These are phyloP conservation scores for Parazoanthus swiftii DNA, from an alignment of 92 coral and sea anemone genomes.

Conservation along the genomic window DNA sequence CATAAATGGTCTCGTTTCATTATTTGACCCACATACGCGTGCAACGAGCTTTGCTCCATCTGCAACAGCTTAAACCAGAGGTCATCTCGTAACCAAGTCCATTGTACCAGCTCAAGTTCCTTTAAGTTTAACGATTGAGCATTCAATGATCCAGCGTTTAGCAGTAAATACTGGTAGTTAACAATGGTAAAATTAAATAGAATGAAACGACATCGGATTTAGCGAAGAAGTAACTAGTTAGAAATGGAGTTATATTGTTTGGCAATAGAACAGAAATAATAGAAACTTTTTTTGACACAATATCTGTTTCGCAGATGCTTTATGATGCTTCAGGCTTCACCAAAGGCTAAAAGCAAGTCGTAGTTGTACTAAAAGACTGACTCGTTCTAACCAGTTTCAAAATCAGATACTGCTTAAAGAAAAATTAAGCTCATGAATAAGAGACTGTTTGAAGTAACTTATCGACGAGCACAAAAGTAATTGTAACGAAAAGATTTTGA, in stretches of 20 bases:
- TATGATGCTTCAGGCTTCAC: too few species aligned
- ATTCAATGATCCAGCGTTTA: not conserved
- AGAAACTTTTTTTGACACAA: not conserved
- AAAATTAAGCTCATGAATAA: not conserved
- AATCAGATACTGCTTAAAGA: not conserved
- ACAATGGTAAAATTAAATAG: not conserved
- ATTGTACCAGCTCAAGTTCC: not conserved
- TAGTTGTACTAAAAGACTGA: not conserved
- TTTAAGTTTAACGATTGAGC: not conserved
- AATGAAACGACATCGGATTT: not conserved
- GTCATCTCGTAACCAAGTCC: not conserved
- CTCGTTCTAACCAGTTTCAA: not conserved
- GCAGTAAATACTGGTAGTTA: not conserved
- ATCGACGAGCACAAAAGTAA: not conserved
- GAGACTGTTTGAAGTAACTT: not conserved
- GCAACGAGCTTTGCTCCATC: not conserved
- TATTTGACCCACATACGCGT: not conserved
- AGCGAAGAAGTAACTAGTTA: not conserved
- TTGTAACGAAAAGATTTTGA: not conserved
- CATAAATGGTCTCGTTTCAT: not conserved
- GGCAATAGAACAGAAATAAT: not conserved
- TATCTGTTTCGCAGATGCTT: not conserved
- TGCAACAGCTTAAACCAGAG: not conserved
- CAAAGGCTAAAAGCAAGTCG: not conserved
- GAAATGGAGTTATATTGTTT: not conserved